These are phyloP conservation scores for Sthenelais limicola DNA, from an alignment of 2,888 invertebrate species.

Conservation along the genomic window DNA sequence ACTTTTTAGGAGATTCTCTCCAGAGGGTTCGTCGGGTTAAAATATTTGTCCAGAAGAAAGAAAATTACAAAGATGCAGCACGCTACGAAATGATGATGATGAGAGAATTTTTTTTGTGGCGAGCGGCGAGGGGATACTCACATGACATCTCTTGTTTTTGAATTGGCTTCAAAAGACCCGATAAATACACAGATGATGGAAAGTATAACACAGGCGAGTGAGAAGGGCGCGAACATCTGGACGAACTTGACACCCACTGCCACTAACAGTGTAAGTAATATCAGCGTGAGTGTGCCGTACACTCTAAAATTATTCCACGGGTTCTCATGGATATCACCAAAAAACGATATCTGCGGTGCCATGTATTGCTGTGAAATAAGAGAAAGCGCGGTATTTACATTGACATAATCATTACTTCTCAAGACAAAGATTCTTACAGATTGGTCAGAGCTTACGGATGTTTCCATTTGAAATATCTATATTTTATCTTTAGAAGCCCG, in stretches of 20 bases:
- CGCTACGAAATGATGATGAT: no score
- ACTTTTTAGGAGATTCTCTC: not conserved
- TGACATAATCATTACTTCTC: no score
- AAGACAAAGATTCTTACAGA: no score
- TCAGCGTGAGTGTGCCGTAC: slow-evolving; percentile 89
- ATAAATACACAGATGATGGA: slow-evolving; percentile 94
- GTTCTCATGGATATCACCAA: slow-evolving; percentile 80
- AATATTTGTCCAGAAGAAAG: not conserved
- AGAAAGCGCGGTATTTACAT: no score
- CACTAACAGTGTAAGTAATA: slow-evolving; percentile 90
- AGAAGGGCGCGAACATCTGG: slow-evolving; percentile 96
- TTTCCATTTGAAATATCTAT: no score
- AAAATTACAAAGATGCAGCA: no score
- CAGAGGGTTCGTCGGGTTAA: not conserved
- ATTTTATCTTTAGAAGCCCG: no score
- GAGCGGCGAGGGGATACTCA: no score
- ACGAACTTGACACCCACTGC: slow-evolving; percentile 97
- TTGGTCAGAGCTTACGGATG: no score
- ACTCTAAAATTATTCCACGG: slow-evolving; percentile 98
- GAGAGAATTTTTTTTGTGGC: no score
- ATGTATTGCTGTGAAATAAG: slow-evolving; percentile 55
- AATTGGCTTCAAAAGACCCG: slow-evolving; percentile 80
- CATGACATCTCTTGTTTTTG: slow-evolving; percentile 46
- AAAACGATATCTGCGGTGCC: slow-evolving; percentile 81
- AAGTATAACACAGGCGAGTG: slow-evolving; percentile 92